Evolutionary conservation across 2,113 vertebrate genomes (phyloP), one percentile per base, ranked within the genome.

Genomic region (Axis porcinus): DNA sequence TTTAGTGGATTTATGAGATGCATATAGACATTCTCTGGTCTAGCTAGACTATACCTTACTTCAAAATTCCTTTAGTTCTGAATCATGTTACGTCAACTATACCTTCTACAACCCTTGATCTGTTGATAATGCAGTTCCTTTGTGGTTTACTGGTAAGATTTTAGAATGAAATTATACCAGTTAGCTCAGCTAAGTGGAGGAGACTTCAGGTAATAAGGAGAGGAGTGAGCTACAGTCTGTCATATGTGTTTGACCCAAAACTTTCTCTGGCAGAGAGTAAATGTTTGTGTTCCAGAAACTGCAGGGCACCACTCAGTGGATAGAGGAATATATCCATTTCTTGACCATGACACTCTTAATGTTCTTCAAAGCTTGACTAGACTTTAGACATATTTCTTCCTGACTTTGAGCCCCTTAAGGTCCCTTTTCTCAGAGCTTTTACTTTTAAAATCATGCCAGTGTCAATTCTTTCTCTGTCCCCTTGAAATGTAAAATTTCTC

Each of bases 311-410:
- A 62, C 25, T 45, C 81, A 62, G n/a, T 97, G 82, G 78, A 43
- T 27, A 97, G 79, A 89, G 50, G 88, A 86, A 95, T 91, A 97
- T 97, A 97, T 95, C 82, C 76, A 5, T 90, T 97, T 57, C n/a
- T 81, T 91, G 64, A 84, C 23, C 52, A 55, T 57, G 7, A 70
- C 16, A 30, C 6, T 25, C 50, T 79, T 95, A 79, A 36, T 17
- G 14, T n/a, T 83, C 30, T 28, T 16, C 15, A 76, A 45, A 92
- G 45, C 11, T 70, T 60, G 6, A 76, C 10, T 64, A 74, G 87
- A 57, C 60, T 36, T 60, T 74, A 86, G 57, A 60, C 10, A 83
- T 28, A 9, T 74, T 82, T 76, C 33, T 62, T 83, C 50, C 47
- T 84, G 25, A 14, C 10, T 27, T 10, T 16, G 3, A 16, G 1